Evolutionary conservation across 2,888 invertebrate species (phyloP).

Genomic region (Mythimna lalbum): DNA sequence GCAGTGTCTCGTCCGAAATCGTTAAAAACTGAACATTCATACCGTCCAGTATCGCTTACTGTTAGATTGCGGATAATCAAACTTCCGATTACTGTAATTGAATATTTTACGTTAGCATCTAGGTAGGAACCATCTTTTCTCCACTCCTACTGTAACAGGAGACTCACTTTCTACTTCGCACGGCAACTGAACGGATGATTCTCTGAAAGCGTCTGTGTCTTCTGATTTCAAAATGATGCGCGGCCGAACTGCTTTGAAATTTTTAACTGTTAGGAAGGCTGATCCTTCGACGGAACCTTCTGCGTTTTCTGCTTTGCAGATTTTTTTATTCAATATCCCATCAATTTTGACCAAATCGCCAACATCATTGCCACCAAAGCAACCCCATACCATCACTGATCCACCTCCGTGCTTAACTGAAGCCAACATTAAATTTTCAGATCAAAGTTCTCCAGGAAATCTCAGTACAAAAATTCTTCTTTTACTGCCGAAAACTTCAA

Average conservation of each 20-base stretch:
- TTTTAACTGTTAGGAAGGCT: slow-evolving; percentile 91
- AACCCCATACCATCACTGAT: too few species aligned
- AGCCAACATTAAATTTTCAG: too few species aligned
- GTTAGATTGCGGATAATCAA: slow-evolving; percentile 94
- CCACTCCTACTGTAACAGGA: slow-evolving; percentile 95
- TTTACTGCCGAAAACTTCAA: too few species aligned
- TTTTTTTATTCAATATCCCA: slow-evolving; percentile 94
- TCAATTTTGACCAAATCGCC: slow-evolving; percentile 90
- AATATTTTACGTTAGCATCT: slow-evolving; percentile 81
- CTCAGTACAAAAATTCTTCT: too few species aligned
- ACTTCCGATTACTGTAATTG: slow-evolving; percentile 93
- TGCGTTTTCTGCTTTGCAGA: slow-evolving; percentile 94
- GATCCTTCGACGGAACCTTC: slow-evolving; percentile 93
- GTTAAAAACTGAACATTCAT: slow-evolving; percentile 96
- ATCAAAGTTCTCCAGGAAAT: too few species aligned
- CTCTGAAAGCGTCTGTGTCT: slow-evolving; percentile 93
- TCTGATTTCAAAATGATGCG: slow-evolving; percentile 93
- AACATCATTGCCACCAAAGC: too few species aligned
- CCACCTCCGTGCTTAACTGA: too few species aligned
- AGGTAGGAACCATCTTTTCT: slow-evolving; percentile 93
- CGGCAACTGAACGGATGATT: slow-evolving; percentile 95
- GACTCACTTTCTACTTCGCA: slow-evolving; percentile 96
- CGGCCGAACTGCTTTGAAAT: slow-evolving; percentile 89
- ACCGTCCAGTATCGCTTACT: slow-evolving; percentile 94
- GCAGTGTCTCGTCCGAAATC: slow-evolving; percentile 95